phyloP scores from a whole-genome alignment of 1,140 invertebrate species.

The Drosophila pallidifrons region DNA sequence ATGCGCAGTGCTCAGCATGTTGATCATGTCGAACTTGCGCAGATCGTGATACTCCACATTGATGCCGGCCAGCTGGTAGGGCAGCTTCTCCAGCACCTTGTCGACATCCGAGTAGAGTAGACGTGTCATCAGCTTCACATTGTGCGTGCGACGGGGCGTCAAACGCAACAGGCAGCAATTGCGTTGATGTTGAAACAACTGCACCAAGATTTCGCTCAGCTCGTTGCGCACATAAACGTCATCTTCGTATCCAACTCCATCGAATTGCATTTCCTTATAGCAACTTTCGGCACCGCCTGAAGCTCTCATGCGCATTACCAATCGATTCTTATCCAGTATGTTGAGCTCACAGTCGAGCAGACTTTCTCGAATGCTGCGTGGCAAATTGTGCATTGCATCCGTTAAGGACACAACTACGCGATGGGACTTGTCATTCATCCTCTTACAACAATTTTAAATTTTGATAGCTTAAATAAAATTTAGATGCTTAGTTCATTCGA shows the following conservation, averaged over 20 bases:
- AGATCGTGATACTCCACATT: slow-evolving; percentile 69
- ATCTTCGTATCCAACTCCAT: slow-evolving; percentile 62
- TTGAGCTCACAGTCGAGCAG: slow-evolving; percentile 42
- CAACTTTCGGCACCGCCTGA: slow-evolving; percentile 16
- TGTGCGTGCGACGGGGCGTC: slow-evolving; percentile 40
- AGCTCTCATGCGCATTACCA: slow-evolving; percentile 42
- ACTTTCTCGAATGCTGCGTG: slow-evolving; percentile 3
- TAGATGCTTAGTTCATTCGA: background rate
- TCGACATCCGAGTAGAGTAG: slow-evolving; percentile 65
- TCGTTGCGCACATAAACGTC: slow-evolving; percentile 48
- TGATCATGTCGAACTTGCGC: slow-evolving; percentile 72
- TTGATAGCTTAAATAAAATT: slow-evolving; percentile 32
- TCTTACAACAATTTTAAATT: slow-evolving; percentile 31
- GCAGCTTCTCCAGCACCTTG: slow-evolving; percentile 39
- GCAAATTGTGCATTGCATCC: slow-evolving; percentile 35
- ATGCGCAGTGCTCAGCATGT: slow-evolving; percentile 39
- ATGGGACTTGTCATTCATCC: slow-evolving; percentile 36
- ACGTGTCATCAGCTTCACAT: slow-evolving; percentile 55
- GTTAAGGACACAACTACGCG: slow-evolving; percentile 58
- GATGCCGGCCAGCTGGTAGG: slow-evolving; percentile 44
- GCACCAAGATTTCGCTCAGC: slow-evolving; percentile 37
- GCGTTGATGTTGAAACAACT: slow-evolving; percentile 47
- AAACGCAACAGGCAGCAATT: slow-evolving; percentile 59
- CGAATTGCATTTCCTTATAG: slow-evolving; percentile 63
- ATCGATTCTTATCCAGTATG: slow-evolving; percentile 40